These are phyloP conservation scores for Sclerurus mexicanus DNA, from an alignment of 2,113 vertebrate species.

Conservation along the genomic window DNA sequence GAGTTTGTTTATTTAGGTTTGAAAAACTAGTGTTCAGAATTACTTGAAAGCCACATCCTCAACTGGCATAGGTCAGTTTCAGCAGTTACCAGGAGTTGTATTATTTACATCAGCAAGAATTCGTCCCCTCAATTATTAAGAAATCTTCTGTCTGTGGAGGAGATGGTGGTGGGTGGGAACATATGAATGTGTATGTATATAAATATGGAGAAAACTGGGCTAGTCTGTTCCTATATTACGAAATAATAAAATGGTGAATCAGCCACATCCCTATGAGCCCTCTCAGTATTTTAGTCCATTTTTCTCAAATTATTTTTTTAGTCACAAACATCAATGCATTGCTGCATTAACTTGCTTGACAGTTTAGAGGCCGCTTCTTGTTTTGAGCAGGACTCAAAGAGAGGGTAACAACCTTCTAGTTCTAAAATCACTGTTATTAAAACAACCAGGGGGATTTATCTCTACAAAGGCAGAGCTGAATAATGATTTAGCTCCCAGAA, in stretches of 20 bases:
- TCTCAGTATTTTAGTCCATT: neutral
- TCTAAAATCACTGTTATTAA: conserved; percentile 9
- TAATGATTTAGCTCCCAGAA: conserved; percentile 40
- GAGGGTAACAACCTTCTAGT: conserved; percentile 1
- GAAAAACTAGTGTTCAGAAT: neutral
- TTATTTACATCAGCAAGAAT: neutral
- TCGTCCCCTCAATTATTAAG: neutral
- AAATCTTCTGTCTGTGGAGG: neutral
- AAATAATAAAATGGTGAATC: neutral
- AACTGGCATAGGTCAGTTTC: neutral
- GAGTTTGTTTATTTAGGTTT: neutral
- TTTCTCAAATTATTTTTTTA: neutral
- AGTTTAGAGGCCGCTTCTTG: neutral
- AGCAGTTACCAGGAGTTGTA: neutral
- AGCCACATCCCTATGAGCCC: neutral
- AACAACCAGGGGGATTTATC: neutral
- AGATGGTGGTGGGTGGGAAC: neutral
- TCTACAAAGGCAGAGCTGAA: conserved; percentile 26
- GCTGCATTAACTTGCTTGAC: neutral
- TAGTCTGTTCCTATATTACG: neutral
- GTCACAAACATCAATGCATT: neutral
- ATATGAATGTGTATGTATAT: too few species aligned
- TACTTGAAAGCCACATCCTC: conserved; percentile 13
- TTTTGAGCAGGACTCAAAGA: neutral
- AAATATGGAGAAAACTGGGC: neutral